Evolutionary conservation across 2,113 vertebrate species (phyloP).

Genomic region (Dromaius novaehollandiae): DNA sequence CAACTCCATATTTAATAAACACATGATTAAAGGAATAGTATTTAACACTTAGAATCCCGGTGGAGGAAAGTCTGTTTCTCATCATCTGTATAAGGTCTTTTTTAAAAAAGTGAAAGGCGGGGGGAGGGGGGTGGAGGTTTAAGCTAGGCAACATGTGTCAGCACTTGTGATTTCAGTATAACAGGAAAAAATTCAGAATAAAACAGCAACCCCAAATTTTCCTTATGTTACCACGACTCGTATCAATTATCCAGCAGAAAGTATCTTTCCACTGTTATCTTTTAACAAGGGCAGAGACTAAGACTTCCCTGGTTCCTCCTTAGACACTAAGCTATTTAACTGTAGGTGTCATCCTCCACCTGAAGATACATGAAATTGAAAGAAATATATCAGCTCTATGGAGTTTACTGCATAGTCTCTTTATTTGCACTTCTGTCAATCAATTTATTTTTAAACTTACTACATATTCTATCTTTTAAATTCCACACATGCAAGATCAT

Average conservation of each 20-base stretch:
- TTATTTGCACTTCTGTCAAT: background rate
- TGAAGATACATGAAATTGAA: background rate
- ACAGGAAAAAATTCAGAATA: background rate
- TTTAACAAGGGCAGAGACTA: background rate
- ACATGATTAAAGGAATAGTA: background rate
- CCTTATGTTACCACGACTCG: background rate
- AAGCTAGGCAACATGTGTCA: background rate
- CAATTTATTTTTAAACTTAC: background rate
- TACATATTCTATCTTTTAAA: background rate
- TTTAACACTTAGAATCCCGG: background rate
- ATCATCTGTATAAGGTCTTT: background rate
- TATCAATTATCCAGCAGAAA: background rate
- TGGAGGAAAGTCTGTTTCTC: background rate
- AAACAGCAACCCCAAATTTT: background rate
- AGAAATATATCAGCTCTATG: background rate
- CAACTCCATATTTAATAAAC: background rate
- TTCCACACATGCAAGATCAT: background rate
- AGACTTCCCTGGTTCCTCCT: background rate
- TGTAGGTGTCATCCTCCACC: background rate
- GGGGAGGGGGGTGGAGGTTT: background rate
- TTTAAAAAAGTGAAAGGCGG: background rate
- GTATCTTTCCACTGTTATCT: background rate
- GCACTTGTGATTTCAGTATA: background rate
- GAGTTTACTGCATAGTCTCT: background rate
- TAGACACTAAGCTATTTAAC: background rate